A percentile compares a stretch with the other conserved stretches of the same genome.
phyloP scores from a whole-genome alignment of 2,888 invertebrate genomes.

The Drosophila tripunctata region DNA sequence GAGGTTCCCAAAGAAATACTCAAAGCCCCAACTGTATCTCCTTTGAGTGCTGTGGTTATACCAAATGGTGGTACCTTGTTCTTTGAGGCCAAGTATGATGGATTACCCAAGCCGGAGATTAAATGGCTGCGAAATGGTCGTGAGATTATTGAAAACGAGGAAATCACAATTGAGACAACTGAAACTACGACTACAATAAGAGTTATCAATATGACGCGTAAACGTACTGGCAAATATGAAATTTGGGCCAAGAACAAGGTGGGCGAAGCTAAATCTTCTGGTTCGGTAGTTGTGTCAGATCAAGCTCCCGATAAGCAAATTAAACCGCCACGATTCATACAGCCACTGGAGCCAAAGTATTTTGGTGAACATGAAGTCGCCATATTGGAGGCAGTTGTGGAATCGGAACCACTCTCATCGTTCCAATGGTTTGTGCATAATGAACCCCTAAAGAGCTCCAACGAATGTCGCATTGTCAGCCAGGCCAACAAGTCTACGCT shows the following conservation, averaged over 20 bases:
- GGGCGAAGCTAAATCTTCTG: slow-evolving; percentile 91
- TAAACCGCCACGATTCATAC: slow-evolving; percentile 89
- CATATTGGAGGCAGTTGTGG: slow-evolving; percentile 91
- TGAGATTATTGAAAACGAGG: slow-evolving; percentile 88
- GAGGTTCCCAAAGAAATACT: slow-evolving; percentile 83
- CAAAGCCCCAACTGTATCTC: slow-evolving; percentile 90
- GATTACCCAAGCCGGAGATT: slow-evolving; percentile 89
- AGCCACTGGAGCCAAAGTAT: slow-evolving; percentile 89
- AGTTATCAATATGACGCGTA: slow-evolving; percentile 89
- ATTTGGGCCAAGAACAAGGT: slow-evolving; percentile 91
- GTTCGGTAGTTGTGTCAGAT: slow-evolving; percentile 90
- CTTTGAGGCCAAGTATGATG: slow-evolving; percentile 90
- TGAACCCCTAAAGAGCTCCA: slow-evolving; percentile 88
- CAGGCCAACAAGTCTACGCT: slow-evolving; percentile 91
- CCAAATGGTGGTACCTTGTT: slow-evolving; percentile 89
- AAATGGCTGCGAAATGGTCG: slow-evolving; percentile 94
- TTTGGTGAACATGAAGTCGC: slow-evolving; percentile 90
- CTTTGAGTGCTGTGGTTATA: slow-evolving; percentile 90
- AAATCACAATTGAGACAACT: slow-evolving; percentile 86
- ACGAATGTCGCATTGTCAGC: slow-evolving; percentile 89
- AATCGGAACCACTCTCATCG: slow-evolving; percentile 91
- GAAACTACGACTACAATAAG: slow-evolving; percentile 88
- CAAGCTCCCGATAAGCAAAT: slow-evolving; percentile 87
- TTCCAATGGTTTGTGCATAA: slow-evolving; percentile 94
- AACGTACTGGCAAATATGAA: slow-evolving; percentile 95